Evolutionary conservation across 2,113 vertebrate species (phyloP).

Genomic region (Pteruthius melanotis): DNA sequence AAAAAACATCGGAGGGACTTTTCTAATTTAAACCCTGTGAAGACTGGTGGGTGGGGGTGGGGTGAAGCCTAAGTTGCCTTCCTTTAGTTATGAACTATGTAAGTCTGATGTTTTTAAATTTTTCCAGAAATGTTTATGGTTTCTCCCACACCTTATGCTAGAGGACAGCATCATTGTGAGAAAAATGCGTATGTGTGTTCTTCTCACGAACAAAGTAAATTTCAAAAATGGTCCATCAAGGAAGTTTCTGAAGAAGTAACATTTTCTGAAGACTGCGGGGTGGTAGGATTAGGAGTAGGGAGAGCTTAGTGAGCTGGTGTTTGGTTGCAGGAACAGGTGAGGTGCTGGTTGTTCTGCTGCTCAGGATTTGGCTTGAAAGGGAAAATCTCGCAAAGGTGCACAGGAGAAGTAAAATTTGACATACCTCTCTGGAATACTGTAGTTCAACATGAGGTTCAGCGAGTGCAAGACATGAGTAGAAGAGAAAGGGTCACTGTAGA

Average conservation of each 20-base stretch:
- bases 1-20: not conserved
- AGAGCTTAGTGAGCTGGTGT: not conserved
- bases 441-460: not conserved
- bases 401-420: not conserved
- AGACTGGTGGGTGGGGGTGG: too few relatives aligned
- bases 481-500: not conserved
- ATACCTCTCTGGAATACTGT: fast-evolving
- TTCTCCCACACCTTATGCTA: not conserved
- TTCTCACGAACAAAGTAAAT: not conserved
- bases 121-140: not conserved
- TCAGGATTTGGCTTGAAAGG: not conserved
- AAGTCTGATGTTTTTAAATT: not conserved
- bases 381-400: not conserved
- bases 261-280: not conserved
- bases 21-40: not conserved
- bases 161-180: not conserved
- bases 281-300: not conserved
- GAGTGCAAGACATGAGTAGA: not conserved
- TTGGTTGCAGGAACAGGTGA: not conserved
- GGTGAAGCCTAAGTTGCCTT: not conserved
- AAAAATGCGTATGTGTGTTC: fast-evolving
- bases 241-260: not conserved
- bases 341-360: not conserved
- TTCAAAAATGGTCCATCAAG: not conserved
- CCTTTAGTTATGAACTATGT: not conserved